A percentile compares a stretch with the other conserved stretches of the same genome.
These are phyloP conservation scores for Lithobates pipiens DNA, from an alignment of 2,797 vertebrate genomes.

Conservation along the genomic window DNA sequence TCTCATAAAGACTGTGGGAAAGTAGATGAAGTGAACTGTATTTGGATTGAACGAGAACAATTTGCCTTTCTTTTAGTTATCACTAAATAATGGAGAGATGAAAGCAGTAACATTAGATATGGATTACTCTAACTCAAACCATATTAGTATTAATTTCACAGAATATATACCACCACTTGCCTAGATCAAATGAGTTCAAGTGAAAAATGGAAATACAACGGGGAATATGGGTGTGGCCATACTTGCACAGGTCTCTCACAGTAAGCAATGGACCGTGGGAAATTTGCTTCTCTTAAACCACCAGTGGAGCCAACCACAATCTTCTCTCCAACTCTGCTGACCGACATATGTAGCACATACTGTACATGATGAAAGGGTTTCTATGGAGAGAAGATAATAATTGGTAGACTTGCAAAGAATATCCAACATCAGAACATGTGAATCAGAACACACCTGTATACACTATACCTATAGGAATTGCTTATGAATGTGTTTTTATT, in stretches of 20 bases:
- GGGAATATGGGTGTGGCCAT: neutral
- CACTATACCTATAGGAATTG: no score
- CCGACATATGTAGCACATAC: no score
- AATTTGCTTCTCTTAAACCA: neutral
- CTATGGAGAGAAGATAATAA: no score
- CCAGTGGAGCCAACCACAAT: no score
- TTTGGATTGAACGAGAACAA: neutral
- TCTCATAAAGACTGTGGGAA: slow-evolving; percentile 14
- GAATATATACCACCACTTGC: neutral
- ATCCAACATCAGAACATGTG: no score
- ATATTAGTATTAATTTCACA: neutral
- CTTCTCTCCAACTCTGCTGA: no score
- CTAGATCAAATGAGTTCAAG: no score
- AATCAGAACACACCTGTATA: no score
- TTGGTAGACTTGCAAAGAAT: no score
- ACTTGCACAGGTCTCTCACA: neutral
- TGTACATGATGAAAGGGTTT: no score
- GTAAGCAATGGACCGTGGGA: neutral
- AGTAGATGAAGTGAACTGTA: neutral
- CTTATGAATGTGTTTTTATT: no score
- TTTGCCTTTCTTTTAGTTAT: slow-evolving; percentile 3
- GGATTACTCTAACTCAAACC: slow-evolving; percentile 16
- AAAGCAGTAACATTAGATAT: neutral
- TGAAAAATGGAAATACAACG: no score
- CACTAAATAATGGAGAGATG: neutral